A percentile compares a stretch with the other conserved stretches of the same genome.
Evolutionary conservation across 2,797 vertebrate genomes (phyloP).

Genomic region (Potorous gilbertii): DNA sequence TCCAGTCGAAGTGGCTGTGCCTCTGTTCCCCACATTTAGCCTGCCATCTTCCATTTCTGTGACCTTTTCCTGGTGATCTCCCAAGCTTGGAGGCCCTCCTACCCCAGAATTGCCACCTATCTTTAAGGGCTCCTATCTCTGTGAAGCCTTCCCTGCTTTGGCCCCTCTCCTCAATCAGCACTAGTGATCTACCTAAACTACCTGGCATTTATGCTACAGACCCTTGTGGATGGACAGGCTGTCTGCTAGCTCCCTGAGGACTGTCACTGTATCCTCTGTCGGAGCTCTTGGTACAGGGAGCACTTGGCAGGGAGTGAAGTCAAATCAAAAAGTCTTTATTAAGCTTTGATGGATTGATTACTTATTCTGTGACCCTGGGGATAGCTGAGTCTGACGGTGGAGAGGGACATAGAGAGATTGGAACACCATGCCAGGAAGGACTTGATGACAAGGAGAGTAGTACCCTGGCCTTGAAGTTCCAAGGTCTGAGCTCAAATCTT

Average conservation of each 20-base stretch:
- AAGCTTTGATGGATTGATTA: neutral
- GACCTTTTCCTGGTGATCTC: neutral
- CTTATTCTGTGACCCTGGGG: neutral
- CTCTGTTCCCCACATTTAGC: neutral
- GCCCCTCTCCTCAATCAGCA: neutral
- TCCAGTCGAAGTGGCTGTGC: neutral
- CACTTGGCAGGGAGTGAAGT: neutral
- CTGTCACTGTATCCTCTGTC: neutral
- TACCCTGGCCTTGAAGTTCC: neutral
- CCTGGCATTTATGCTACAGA: neutral
- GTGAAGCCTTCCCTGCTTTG: neutral
- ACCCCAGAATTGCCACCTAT: neutral
- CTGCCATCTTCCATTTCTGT: neutral
- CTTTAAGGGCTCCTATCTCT: neutral
- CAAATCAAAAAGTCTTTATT: no score
- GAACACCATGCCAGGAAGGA: neutral
- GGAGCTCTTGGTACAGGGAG: neutral
- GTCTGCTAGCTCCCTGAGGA: neutral
- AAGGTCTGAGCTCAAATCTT: neutral
- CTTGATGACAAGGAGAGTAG: neutral
- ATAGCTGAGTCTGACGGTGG: neutral
- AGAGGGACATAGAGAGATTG: neutral
- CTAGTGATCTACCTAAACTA: neutral
- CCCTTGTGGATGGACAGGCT: no score
- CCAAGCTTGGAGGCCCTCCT: neutral